phyloP scores from a whole-genome alignment of 2,888 invertebrate species.

The Rhagophthalmus giganteus region DNA sequence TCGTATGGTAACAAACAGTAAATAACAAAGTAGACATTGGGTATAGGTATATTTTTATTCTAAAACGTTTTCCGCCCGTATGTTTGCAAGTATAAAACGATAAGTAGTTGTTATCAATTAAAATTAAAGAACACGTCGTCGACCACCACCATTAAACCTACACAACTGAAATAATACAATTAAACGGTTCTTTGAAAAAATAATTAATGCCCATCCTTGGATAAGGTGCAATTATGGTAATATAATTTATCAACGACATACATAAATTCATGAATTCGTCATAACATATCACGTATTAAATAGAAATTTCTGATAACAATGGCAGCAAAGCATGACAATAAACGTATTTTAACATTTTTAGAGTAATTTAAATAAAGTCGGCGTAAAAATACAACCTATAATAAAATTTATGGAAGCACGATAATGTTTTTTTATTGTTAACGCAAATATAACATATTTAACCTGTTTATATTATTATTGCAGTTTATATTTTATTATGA shows the following conservation, averaged over 20 bases:
- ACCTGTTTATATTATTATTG: no score
- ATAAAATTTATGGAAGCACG: no score
- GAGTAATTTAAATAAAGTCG: conserved; percentile 15
- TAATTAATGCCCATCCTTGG: conserved; percentile 24
- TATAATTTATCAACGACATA: conserved; percentile 23
- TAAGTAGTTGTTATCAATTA: conserved; percentile 26
- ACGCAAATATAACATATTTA: no score
- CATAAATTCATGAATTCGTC: conserved; percentile 31
- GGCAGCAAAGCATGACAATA: no score
- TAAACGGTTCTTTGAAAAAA: conserved; percentile 12
- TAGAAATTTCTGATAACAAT: conserved; percentile 18
- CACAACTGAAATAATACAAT: conserved; percentile 22
- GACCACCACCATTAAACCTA: conserved; percentile 12
- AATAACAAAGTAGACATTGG: no score
- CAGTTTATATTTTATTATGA: no score
- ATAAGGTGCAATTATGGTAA: conserved; percentile 24
- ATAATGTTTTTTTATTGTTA: no score
- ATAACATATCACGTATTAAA: conserved; percentile 23
- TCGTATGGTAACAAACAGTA: no score
- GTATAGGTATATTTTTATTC: no score
- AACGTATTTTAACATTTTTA: conserved; percentile 6
- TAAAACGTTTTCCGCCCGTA: conserved; percentile 32
- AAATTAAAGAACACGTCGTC: conserved; percentile 17
- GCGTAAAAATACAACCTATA: no score
- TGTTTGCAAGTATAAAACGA: conserved; percentile 19